Conservation (phyloP, 1,140 invertebrate species). For the Pemphigus obesinymphae region DNA sequence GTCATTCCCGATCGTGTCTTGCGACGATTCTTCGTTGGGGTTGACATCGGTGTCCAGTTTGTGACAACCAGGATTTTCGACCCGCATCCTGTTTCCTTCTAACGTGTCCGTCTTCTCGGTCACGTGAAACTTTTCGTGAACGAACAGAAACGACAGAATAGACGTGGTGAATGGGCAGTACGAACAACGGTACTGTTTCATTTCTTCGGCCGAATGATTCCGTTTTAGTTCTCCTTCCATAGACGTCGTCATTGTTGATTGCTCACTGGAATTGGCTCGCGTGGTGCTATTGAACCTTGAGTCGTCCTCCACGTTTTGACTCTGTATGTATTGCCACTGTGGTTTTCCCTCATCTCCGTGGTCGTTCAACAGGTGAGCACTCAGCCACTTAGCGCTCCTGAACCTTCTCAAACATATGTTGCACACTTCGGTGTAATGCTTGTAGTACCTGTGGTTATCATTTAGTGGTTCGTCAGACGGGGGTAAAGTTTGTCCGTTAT, state of each 20-base stretch:
- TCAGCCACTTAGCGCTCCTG: constrained; percentile 82
- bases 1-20: constrained; percentile 31
- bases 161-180: constrained; percentile 84
- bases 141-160: constrained; percentile 80
- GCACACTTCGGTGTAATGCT: constrained; percentile 73
- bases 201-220: background rate
- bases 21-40: constrained; percentile 12
- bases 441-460: constrained; percentile 56
- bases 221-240: too few relatives aligned
- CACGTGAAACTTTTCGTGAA: constrained; percentile 77
- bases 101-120: background rate
- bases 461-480: constrained; percentile 27
- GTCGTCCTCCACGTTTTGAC: background rate
- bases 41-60: background rate
- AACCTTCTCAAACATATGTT: constrained; percentile 82
- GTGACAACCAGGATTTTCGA: background rate
- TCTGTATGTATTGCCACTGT: constrained; percentile 55
- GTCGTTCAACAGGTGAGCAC: constrained; percentile 80
- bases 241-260: too few relatives aligned
- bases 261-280: too few relatives aligned
- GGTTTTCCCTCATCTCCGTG: constrained; percentile 70
- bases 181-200: constrained; percentile 75
- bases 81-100: background rate
- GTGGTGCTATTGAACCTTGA: too few relatives aligned
- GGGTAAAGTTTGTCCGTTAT: background rate